Base-by-base conservation (phyloP, 92 coral and sea anemone species). In the Epizoanthus fatuus region DNA sequence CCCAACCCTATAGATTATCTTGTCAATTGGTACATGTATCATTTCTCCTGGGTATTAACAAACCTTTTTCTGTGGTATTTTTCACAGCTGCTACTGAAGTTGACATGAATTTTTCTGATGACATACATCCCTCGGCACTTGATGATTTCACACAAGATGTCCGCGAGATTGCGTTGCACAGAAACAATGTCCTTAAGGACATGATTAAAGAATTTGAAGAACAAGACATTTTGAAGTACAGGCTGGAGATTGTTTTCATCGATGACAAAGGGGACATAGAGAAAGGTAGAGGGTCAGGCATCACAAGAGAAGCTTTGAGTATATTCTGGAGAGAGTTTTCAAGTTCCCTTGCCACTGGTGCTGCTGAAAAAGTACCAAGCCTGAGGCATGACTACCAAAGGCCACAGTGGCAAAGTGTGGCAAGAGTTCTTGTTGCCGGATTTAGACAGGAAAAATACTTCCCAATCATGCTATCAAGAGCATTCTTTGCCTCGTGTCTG, bases 401-500 rank as follows among this genome's bases (percentile, higher is more conserved):
- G 22, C 58, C 74, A 37, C 76, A 86, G 70, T 86, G 90, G 90
- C 60, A 86, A 20, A 86, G 90, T 86, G 79, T 86, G 5, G 90
- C 90, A 14, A 53, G 79, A 62, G 58, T 86, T 53, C 52, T 86
- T 51, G 90, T 79, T 19, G 56, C 71, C 51, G 90, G 90, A 49
- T 86, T 79, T 66, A 40, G 40, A 37, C 80, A 70, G 54, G 79
- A 55, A 64, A 38, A 57, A 22, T 86, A 86, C 52, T 86, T 79
- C 58, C 90, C 85, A 22, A 79, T 79, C 45, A 69, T 39, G 32
- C 69, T 86, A 25, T 86, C 90, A 66, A 42, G 49, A 42, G 86
- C 90, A 79, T 86, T 86, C 75, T 44, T 86, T 51, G 90, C 86
- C 51, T 52, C 79, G 16, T 78, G 77, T 70, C 80, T 79, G 10